These are phyloP conservation scores for Homalodisca vitripennis DNA, from an alignment of 1,140 invertebrate species.

Conservation along the genomic window DNA sequence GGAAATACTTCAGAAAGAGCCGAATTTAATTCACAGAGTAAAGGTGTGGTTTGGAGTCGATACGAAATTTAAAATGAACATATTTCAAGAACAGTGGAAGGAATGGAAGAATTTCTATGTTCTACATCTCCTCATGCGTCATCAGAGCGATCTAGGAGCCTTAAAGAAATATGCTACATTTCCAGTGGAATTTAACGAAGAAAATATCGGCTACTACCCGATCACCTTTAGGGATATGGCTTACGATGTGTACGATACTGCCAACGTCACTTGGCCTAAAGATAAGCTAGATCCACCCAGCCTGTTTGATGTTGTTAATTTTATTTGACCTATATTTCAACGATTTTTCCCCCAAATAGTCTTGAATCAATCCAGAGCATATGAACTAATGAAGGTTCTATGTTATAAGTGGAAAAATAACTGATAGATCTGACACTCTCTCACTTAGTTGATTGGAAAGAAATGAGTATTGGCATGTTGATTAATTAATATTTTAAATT, in stretches of 20 bases:
- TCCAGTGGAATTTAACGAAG: constrained; percentile 28
- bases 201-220: constrained; percentile 27
- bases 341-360: no score
- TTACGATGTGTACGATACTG: constrained; percentile 17
- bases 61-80: not conserved
- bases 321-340: no score
- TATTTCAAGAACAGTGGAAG: not conserved
- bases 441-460: no score
- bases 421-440: no score
- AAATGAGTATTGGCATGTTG: no score
- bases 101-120: constrained; percentile 28
- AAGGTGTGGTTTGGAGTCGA: not conserved
- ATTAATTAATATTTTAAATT: no score
- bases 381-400: no score
- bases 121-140: constrained; percentile 30
- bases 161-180: constrained; percentile 18
- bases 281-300: no score
- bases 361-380: no score
- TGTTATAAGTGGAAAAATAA: no score
- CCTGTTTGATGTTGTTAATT: no score
- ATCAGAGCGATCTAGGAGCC: constrained; percentile 28
- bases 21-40: constrained; percentile 25
- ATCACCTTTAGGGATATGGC: constrained; percentile 33
- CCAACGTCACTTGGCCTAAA: not conserved
- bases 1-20: not conserved